Percentiles rank a stretch among this genome's conserved stretches.
These are phyloP conservation scores for Dolichallabes microphthalmus DNA, from an alignment of 2,113 vertebrate species.

Conservation along the genomic window DNA sequence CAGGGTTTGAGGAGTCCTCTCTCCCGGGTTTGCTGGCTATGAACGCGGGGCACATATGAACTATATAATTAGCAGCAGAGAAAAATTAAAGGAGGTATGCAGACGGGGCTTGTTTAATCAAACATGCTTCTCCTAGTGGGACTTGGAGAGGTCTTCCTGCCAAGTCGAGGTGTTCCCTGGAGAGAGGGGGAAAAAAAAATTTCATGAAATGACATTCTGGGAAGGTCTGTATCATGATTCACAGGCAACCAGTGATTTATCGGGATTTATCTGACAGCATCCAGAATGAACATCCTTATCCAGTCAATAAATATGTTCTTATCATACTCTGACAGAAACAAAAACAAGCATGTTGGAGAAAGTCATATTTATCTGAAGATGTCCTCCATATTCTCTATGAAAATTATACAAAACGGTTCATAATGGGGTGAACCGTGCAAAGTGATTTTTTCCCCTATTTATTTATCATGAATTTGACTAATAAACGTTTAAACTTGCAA, in stretches of 20 bases:
- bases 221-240: not conserved
- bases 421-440: no score
- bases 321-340: not conserved
- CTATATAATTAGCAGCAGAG: constrained; percentile 56
- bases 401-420: not conserved
- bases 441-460: no score
- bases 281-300: not conserved
- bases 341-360: not conserved
- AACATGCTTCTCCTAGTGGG: constrained; percentile 83
- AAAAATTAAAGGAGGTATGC: constrained; percentile 41
- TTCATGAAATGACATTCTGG: constrained; percentile 13
- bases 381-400: not conserved
- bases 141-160: constrained; percentile 88
- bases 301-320: not conserved
- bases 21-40: constrained; percentile 46
- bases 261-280: not conserved
- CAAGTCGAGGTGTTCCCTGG: constrained; percentile 89
- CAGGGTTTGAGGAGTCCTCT: constrained; percentile 23
- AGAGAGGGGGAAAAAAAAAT: constrained; percentile 33
- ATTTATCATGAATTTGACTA: no score
- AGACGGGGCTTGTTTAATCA: constrained; percentile 72
- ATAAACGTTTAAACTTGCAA: no score
- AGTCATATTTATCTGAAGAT: not conserved
- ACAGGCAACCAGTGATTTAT: not conserved
- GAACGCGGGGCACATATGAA: constrained; percentile 39